These are phyloP conservation scores for Ectropis grisescens DNA, from an alignment of 1,140 invertebrate genomes.

Conservation along the genomic window DNA sequence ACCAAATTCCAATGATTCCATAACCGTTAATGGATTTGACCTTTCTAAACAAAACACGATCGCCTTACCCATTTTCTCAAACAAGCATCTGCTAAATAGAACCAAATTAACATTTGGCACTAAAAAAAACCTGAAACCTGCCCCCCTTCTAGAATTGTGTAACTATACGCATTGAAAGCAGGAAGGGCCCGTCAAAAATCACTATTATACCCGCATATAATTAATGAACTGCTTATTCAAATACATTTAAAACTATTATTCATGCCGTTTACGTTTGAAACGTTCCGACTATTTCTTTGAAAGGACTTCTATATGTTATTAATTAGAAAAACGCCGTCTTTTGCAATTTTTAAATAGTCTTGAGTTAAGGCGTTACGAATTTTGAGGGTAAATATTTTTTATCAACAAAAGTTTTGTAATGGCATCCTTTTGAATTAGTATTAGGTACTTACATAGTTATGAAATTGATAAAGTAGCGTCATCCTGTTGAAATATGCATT, in stretches of 20 bases:
- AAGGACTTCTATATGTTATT: conserved; percentile 51
- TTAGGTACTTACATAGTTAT: neutral
- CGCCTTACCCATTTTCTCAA: no score
- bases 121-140: conserved; percentile 11
- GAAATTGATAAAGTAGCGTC: no score
- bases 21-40: no score
- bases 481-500: no score
- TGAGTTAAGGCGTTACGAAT: conserved; percentile 33
- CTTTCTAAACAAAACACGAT: no score
- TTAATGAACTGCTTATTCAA: conserved; percentile 69
- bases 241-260: conserved; percentile 70
- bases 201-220: conserved; percentile 62
- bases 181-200: conserved; percentile 66
- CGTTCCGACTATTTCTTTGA: conserved; percentile 55
- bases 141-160: conserved; percentile 43
- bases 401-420: conserved; percentile 6
- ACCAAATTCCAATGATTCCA: no score
- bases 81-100: no score
- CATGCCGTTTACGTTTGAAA: conserved; percentile 65
- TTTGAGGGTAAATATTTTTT: conserved; percentile 36
- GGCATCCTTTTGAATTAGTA: neutral
- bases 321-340: conserved; percentile 48
- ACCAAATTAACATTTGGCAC: no score
- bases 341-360: conserved; percentile 51
- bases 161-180: conserved; percentile 54